Conservation (phyloP, 1,140 invertebrate species). For the Calycopis cecrops region DNA sequence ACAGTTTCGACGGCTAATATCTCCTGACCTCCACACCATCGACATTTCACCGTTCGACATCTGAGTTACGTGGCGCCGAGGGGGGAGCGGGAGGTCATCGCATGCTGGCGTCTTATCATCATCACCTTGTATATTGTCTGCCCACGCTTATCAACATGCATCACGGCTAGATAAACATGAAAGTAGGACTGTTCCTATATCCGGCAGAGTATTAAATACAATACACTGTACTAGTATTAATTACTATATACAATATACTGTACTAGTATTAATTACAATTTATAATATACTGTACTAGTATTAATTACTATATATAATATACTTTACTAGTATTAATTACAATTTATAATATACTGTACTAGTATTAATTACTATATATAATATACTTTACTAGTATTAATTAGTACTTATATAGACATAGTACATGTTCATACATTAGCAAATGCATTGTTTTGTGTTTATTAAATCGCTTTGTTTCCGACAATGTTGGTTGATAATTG, state of each 20-base stretch:
- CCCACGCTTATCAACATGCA: constrained; percentile 46
- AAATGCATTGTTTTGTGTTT: no score
- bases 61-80: background rate
- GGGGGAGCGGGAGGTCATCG: constrained; percentile 24
- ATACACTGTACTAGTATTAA: background rate
- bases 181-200: constrained; percentile 5
- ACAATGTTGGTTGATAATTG: no score
- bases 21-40: constrained; percentile 35
- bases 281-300: background rate
- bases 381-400: constrained; percentile 8
- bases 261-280: no score
- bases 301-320: no score
- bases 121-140: constrained; percentile 38
- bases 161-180: constrained; percentile 25
- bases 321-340: no score
- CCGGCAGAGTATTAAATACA: constrained; percentile 12
- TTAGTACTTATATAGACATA: no score
- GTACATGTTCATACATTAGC: no score
- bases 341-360: background rate
- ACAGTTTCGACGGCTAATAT: constrained; percentile 47
- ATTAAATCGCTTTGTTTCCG: no score
- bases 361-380: no score
- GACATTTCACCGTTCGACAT: constrained; percentile 8
- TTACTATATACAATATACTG: constrained; percentile 9
- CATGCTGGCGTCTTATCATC: constrained; percentile 30